phyloP scores from a whole-genome alignment of 2,888 invertebrate species.

The Monopis laevigella region DNA sequence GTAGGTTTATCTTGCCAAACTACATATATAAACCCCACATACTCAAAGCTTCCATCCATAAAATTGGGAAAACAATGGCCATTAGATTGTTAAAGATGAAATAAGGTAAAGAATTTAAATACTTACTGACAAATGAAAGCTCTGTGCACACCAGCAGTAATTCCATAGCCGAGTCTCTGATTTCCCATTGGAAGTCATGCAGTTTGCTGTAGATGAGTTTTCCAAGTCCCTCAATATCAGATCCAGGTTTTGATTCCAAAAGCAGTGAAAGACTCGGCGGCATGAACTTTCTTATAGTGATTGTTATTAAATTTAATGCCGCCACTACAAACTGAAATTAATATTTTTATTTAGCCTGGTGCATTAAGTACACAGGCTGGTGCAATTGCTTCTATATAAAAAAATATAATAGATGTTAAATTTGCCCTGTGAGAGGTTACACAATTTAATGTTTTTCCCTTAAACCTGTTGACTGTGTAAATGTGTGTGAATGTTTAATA shows the following conservation, averaged over 20 bases:
- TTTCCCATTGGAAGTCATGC: slow-evolving; percentile 80
- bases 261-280: slow-evolving; percentile 80
- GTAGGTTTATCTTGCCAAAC: not conserved
- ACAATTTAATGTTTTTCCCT: too few species aligned
- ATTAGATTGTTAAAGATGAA: too few species aligned
- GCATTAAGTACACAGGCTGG: too few species aligned
- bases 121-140: slow-evolving; percentile 77
- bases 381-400: too few species aligned
- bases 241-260: slow-evolving; percentile 72
- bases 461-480: too few species aligned
- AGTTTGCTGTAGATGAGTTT: slow-evolving; percentile 74
- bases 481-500: too few species aligned
- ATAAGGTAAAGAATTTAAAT: not conserved
- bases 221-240: slow-evolving; percentile 72
- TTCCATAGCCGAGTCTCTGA: slow-evolving; percentile 80
- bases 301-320: slow-evolving; percentile 73
- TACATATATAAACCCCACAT: too few species aligned
- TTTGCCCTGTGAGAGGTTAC: too few species aligned
- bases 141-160: slow-evolving; percentile 74
- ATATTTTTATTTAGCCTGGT: too few species aligned
- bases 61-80: too few species aligned
- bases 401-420: too few species aligned
- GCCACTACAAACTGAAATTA: slow-evolving; percentile 74
- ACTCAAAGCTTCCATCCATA: not conserved
- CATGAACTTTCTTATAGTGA: slow-evolving; percentile 78